Conservation (phyloP, 2,113 vertebrate species). For the Hypanus sabinus region DNA sequence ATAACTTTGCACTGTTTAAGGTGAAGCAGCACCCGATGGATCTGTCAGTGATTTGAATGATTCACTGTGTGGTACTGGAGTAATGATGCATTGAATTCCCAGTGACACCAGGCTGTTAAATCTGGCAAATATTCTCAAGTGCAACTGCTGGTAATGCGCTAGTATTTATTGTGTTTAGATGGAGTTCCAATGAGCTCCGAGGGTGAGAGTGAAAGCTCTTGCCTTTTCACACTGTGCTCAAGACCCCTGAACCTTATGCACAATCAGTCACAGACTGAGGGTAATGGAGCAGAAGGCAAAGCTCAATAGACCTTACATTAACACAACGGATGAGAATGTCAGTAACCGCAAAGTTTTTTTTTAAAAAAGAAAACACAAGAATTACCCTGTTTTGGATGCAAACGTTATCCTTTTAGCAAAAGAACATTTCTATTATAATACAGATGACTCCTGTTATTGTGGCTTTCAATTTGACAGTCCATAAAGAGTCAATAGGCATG, state of each 20-base stretch:
- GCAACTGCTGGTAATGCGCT: slow-evolving; percentile 83
- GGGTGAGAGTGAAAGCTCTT: slow-evolving; percentile 80
- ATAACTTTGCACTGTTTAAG: slow-evolving; percentile 22
- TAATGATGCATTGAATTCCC: slow-evolving; percentile 66
- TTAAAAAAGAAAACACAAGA: slow-evolving; percentile 35
- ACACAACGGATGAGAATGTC: slow-evolving; percentile 76
- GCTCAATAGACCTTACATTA: slow-evolving; percentile 73
- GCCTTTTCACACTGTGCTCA: slow-evolving; percentile 81
- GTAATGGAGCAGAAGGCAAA: slow-evolving; percentile 78
- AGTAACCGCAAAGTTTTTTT: slow-evolving; percentile 63
- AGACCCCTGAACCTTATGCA: slow-evolving; percentile 81
- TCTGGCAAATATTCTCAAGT: slow-evolving; percentile 73
- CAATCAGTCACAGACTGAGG: slow-evolving; percentile 79
- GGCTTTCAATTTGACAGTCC: slow-evolving; percentile 36
- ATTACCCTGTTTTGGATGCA: slow-evolving; percentile 37
- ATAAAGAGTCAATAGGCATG: slow-evolving; percentile 36
- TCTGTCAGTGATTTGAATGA: slow-evolving; percentile 31
- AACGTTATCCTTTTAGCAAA: slow-evolving; percentile 36
- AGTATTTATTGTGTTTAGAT: slow-evolving; percentile 87
- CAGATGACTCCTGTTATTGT: slow-evolving; percentile 34
- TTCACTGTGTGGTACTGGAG: neutral
- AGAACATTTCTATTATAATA: slow-evolving; percentile 36
- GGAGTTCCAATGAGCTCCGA: slow-evolving; percentile 95
- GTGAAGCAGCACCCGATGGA: neutral
- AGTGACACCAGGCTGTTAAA: slow-evolving; percentile 85